These are phyloP conservation scores for Sus cebifrons DNA, from an alignment of 2,797 vertebrate species.

Conservation along the genomic window DNA sequence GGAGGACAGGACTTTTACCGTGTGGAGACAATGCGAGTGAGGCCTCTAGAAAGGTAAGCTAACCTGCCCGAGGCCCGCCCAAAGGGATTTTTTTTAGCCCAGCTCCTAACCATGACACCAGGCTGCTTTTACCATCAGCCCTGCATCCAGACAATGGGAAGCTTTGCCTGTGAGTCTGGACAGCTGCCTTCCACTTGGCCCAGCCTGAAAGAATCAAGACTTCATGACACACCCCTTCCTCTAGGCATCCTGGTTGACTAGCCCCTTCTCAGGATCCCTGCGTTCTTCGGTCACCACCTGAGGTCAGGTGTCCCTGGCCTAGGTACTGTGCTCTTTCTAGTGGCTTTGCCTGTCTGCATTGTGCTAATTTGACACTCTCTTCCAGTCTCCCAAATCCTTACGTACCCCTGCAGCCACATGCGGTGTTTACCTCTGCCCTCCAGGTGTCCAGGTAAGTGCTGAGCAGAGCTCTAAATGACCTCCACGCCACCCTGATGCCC, in stretches of 20 bases:
- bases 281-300: neutral
- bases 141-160: neutral
- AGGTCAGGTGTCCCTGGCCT: neutral
- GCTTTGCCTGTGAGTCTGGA: neutral
- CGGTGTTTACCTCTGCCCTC: neutral
- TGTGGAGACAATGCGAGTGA: neutral
- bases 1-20: neutral
- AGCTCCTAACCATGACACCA: neutral
- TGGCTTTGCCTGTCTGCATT: neutral
- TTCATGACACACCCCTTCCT: neutral
- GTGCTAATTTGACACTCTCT: neutral
- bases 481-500: neutral
- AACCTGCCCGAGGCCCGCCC: neutral
- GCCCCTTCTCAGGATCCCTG: neutral
- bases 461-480: conserved; percentile 25
- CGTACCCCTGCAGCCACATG: neutral
- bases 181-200: neutral
- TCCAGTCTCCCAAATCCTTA: neutral
- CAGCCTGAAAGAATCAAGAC: rapidly evolving
- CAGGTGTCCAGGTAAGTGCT: neutral
- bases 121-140: neutral
- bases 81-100: neutral
- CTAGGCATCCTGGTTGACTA: neutral
- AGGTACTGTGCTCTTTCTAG: neutral
- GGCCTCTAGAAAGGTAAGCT: neutral